phyloP scores from a whole-genome alignment of 2,888 invertebrate genomes.

The Melanostoma mellinum region DNA sequence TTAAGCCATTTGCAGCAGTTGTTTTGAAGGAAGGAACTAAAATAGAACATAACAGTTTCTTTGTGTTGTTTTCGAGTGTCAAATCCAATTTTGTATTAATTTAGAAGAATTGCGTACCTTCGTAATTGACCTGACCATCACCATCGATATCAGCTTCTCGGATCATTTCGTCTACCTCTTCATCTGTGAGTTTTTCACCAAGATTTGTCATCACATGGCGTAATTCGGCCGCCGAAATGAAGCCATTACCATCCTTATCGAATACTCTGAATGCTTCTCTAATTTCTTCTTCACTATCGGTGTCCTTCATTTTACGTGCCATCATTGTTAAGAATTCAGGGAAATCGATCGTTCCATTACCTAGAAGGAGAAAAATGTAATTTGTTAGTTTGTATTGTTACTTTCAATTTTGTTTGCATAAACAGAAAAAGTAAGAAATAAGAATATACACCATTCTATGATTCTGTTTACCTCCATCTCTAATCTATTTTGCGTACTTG shows the following conservation, averaged over 20 bases:
- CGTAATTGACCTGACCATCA: slow-evolving; percentile 94
- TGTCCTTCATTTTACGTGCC: slow-evolving; percentile 99
- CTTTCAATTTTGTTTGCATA: neutral
- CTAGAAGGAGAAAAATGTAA: slow-evolving; percentile 83
- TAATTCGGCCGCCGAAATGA: slow-evolving; percentile 98
- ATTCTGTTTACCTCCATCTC: neutral
- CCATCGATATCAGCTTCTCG: slow-evolving; percentile 99
- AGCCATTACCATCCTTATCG: slow-evolving; percentile 99
- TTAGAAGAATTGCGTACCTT: slow-evolving; percentile 75
- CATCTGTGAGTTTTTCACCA: slow-evolving; percentile 99
- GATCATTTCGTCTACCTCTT: slow-evolving; percentile 99
- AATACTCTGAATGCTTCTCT: slow-evolving; percentile 99
- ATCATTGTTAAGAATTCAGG: slow-evolving; percentile 99
- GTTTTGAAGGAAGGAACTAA: no score
- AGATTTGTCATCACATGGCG: slow-evolving; percentile 99
- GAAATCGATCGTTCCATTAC: slow-evolving; percentile 99
- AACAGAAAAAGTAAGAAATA: neutral
- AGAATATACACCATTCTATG: neutral
- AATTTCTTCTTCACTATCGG: slow-evolving; percentile 99
- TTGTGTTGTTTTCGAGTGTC: no score
- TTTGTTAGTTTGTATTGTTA: slow-evolving; percentile 20
- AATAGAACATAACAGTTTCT: no score
- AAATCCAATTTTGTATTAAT: no score
- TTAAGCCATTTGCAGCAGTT: no score
- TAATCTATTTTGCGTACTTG: no score